A percentile compares a stretch with the other conserved stretches of the same genome.
Conservation (phyloP, 2,888 invertebrate genomes). For the Lithosia quadra region DNA sequence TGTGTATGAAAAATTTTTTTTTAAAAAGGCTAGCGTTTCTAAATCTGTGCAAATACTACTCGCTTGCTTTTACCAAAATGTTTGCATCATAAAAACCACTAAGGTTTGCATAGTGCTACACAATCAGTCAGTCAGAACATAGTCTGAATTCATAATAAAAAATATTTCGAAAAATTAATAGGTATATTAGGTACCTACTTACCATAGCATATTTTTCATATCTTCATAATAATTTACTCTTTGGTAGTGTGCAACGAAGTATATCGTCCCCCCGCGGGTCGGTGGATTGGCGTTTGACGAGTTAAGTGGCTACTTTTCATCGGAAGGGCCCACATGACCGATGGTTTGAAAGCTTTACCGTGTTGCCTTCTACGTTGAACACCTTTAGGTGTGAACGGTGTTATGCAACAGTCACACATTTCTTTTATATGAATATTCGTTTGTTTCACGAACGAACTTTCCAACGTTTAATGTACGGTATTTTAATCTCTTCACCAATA, state of each 20-base stretch:
- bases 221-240: conserved; percentile 25
- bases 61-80: too few species aligned
- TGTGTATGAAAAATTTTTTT: too few species aligned
- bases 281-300: conserved; percentile 81
- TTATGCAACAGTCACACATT: conserved; percentile 43
- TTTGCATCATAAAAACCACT: too few species aligned
- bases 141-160: too few species aligned
- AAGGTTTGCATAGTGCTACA: too few species aligned
- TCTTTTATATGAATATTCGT: conserved; percentile 23
- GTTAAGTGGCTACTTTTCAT: conserved; percentile 84
- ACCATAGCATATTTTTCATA: neutral
- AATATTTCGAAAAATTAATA: too few species aligned
- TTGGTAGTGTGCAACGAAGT: conserved; percentile 54
- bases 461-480: too few species aligned
- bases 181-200: neutral
- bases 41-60: too few species aligned
- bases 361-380: conserved; percentile 68
- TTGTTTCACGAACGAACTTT: too few species aligned
- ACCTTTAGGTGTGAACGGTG: conserved; percentile 57
- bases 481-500: neutral
- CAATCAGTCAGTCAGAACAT: too few species aligned
- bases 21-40: too few species aligned
- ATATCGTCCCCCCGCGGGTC: conserved; percentile 57
- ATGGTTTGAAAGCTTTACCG: conserved; percentile 83
- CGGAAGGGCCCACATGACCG: conserved; percentile 79